These are phyloP conservation scores for Petrocephalus sullivani DNA, from an alignment of 2,797 vertebrate species.

Conservation along the genomic window DNA sequence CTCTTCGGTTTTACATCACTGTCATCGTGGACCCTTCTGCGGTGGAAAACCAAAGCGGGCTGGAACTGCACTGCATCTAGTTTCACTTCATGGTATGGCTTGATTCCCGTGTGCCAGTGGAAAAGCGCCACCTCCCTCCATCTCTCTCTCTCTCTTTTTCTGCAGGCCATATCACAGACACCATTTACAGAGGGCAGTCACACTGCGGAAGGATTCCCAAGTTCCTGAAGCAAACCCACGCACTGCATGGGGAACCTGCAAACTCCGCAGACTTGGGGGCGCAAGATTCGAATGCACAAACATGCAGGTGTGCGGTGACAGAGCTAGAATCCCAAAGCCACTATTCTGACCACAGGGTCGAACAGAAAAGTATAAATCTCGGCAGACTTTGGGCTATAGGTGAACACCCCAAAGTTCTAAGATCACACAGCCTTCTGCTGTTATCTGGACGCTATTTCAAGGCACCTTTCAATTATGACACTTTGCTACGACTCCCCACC, in stretches of 20 bases:
- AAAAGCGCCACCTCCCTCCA: background rate
- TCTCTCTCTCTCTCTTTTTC: background rate
- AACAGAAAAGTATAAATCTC: background rate
- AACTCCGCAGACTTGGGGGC: background rate
- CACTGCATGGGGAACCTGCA: background rate
- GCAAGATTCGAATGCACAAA: background rate
- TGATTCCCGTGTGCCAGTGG: background rate
- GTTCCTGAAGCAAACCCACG: background rate
- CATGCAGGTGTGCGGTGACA: background rate
- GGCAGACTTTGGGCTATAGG: background rate
- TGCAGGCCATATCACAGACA: background rate
- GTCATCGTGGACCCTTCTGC: background rate
- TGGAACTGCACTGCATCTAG: background rate
- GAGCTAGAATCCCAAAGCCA: background rate
- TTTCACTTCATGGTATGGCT: background rate
- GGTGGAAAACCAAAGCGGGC: background rate
- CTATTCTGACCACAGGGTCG: background rate
- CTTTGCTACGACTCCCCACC: background rate
- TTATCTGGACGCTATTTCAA: background rate
- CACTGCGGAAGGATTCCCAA: background rate
- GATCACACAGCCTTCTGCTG: background rate
- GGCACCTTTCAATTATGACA: background rate
- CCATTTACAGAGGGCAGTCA: background rate
- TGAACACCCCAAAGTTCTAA: background rate
- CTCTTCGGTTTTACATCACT: background rate